Conservation (phyloP, 2,888 invertebrate genomes). For the Eupeodes latifasciatus region DNA sequence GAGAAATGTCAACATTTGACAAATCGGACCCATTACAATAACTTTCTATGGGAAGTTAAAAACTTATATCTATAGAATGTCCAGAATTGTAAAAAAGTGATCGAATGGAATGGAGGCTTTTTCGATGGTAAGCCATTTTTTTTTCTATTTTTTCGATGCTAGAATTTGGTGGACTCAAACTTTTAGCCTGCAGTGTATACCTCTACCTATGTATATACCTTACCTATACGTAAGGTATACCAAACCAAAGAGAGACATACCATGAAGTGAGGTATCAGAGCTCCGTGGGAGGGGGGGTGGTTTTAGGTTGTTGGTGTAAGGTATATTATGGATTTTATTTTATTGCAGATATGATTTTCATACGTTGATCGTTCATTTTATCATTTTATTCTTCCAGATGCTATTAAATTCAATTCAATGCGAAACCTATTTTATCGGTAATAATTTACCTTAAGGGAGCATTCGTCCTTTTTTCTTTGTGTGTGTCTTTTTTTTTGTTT, state of each 20-base stretch:
- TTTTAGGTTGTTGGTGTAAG: background rate
- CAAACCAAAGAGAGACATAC: too few relatives aligned
- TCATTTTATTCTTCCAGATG: conserved; percentile 53
- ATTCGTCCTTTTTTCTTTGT: conserved; percentile 24
- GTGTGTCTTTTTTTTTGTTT: background rate
- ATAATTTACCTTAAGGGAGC: conserved; percentile 66
- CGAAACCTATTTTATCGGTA: conserved; percentile 69
- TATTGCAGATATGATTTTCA: conserved; percentile 71
- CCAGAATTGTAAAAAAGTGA: too few relatives aligned
- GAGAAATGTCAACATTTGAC: too few relatives aligned
- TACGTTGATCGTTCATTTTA: conserved; percentile 55
- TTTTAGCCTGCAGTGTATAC: too few relatives aligned
- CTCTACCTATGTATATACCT: too few relatives aligned
- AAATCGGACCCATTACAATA: too few relatives aligned
- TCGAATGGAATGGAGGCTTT: too few relatives aligned
- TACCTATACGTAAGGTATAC: background rate
- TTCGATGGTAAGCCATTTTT: too few relatives aligned
- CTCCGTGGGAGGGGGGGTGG: background rate
- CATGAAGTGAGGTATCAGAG: background rate
- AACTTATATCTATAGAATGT: too few relatives aligned
- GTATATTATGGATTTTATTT: conserved; percentile 61
- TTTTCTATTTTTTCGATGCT: too few relatives aligned
- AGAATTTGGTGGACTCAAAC: too few relatives aligned
- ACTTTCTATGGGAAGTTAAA: too few relatives aligned
- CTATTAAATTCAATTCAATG: conserved; percentile 69